Conservation (phyloP, 2,888 invertebrate species). For the Leucoma salicis region DNA sequence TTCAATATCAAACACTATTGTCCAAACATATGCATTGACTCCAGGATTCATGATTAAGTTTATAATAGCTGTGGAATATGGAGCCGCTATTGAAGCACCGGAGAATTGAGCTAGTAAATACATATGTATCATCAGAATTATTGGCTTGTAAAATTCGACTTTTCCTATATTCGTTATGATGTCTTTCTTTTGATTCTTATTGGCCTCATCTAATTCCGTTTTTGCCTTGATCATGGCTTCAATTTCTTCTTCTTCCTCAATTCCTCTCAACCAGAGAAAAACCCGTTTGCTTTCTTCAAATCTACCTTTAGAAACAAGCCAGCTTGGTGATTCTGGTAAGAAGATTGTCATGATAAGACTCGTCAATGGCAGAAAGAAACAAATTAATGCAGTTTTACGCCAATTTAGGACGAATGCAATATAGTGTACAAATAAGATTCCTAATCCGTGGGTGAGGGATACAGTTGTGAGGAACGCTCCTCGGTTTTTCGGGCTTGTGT, state of each 20-base stretch:
- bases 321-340: conserved; percentile 85
- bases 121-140: conserved; percentile 74
- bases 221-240: conserved; percentile 49
- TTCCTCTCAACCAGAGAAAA: conserved; percentile 80
- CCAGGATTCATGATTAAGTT: not conserved
- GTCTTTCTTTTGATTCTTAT: not conserved
- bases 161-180: conserved; percentile 19
- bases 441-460: conserved; percentile 56
- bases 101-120: conserved; percentile 46
- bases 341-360: not conserved
- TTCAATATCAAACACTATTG: conserved; percentile 39
- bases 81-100: not conserved
- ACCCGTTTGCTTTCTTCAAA: conserved; percentile 74
- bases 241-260: conserved; percentile 57
- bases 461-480: conserved; percentile 81
- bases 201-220: conserved; percentile 20
- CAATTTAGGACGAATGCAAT: not conserved
- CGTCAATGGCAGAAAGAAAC: not conserved
- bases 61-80: not conserved
- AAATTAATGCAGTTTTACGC: not conserved
- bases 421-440: not conserved
- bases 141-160: conserved; percentile 76
- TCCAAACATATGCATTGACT: not conserved
- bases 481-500: conserved; percentile 79
- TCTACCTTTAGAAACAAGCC: conserved; percentile 79